A percentile compares a stretch with the other conserved stretches of the same genome.
These are phyloP conservation scores for Oncorhynchus kisutch DNA, from an alignment of 2,113 vertebrate genomes.

Conservation along the genomic window DNA sequence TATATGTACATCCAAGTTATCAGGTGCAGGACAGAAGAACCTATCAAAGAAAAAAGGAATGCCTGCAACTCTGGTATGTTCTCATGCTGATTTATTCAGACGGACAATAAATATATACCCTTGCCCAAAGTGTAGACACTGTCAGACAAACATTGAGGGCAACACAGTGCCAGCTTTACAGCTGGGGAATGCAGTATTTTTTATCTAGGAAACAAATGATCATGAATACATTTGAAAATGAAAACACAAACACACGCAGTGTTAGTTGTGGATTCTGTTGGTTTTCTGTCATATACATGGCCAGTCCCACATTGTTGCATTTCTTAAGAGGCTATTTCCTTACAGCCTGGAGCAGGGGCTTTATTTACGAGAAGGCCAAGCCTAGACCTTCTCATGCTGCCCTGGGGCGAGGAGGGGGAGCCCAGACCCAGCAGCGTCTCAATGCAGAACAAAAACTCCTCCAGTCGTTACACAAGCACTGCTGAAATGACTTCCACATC, in stretches of 20 bases:
- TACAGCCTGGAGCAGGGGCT: constrained; percentile 69
- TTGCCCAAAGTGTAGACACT: too few relatives aligned
- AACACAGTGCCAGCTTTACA: not conserved
- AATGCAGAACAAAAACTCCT: too few relatives aligned
- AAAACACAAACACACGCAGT: not conserved
- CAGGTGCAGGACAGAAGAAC: too few relatives aligned
- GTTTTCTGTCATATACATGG: constrained; percentile 53
- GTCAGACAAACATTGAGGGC: too few relatives aligned
- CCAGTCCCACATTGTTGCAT: constrained; percentile 54
- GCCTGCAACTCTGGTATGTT: too few relatives aligned
- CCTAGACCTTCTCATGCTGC: constrained; percentile 71
- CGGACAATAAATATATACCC: too few relatives aligned
- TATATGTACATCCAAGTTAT: too few relatives aligned
- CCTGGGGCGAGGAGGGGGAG: constrained; percentile 60
- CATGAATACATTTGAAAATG: not conserved
- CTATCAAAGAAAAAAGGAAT: too few relatives aligned
- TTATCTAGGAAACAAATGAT: constrained; percentile 44
- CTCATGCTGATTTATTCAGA: too few relatives aligned
- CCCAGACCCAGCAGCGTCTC: too few relatives aligned
- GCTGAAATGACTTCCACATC: constrained; percentile 66
- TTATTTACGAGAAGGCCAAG: constrained; percentile 62
- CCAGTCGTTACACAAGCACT: too few relatives aligned
- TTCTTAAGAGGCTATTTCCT: constrained; percentile 73
- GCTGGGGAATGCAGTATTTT: constrained; percentile 39
- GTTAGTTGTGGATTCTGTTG: constrained; percentile 24